Conservation (phyloP, 2,113 vertebrate genomes). For the Leptodactylus fuscus region DNA sequence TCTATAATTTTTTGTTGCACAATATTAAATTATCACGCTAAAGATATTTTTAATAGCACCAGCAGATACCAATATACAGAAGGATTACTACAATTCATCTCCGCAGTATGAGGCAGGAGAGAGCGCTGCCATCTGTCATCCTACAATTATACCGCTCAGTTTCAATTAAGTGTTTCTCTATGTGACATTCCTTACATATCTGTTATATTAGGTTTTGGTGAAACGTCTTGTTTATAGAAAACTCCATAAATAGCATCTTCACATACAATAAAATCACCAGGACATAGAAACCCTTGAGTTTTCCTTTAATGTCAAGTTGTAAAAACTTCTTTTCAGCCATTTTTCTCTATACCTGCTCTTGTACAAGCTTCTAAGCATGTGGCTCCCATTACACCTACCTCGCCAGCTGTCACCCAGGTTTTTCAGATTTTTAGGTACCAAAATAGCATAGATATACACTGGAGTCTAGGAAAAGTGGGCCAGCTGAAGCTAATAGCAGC, state of each 20-base stretch:
- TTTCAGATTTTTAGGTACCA: too few relatives aligned
- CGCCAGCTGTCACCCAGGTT: background rate
- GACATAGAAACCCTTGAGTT: background rate
- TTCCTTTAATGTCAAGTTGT: background rate
- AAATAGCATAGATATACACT: too few relatives aligned
- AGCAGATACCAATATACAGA: background rate
- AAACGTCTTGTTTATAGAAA: background rate
- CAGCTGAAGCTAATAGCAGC: too few relatives aligned
- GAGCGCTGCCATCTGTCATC: background rate
- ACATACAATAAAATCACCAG: background rate
- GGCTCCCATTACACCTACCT: background rate
- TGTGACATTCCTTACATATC: constrained; percentile 34
- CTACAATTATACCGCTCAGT: background rate
- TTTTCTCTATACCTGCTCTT: background rate
- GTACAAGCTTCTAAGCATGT: background rate
- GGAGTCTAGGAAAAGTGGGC: too few relatives aligned
- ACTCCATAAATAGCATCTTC: background rate
- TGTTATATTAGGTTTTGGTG: background rate
- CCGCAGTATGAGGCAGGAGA: background rate
- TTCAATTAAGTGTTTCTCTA: background rate
- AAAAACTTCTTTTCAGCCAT: background rate
- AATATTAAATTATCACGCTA: background rate
- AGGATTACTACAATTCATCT: background rate
- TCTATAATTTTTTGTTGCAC: background rate
- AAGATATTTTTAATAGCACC: background rate